Percentiles rank a stretch among this genome's conserved stretches.
Evolutionary conservation across 2,888 invertebrate species (phyloP).

Genomic region (Eupsilia transversa): DNA sequence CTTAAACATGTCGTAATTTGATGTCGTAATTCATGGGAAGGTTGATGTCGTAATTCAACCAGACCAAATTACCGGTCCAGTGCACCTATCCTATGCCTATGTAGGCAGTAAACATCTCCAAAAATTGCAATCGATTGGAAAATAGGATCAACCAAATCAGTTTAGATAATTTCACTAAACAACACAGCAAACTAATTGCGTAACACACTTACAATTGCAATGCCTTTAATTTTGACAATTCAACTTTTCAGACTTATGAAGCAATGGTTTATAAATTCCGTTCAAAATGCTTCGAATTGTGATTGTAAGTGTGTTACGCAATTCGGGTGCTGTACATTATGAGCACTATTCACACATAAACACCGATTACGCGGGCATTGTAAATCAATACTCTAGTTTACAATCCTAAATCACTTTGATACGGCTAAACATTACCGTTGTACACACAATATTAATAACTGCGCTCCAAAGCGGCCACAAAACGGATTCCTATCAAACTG

Average conservation of each 20-base stretch:
- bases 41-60: not conserved
- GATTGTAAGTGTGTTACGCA: too few species aligned
- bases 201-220: too few species aligned
- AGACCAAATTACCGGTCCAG: not conserved
- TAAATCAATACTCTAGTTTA: constrained; percentile 45
- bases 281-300: too few species aligned
- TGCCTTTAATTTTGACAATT: too few species aligned
- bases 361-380: not conserved
- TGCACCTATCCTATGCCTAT: too few species aligned
- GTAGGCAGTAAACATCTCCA: not conserved
- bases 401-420: constrained; percentile 38
- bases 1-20: too few species aligned
- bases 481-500: constrained; percentile 52
- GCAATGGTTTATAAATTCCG: too few species aligned
- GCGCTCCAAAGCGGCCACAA: constrained; percentile 43
- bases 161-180: not conserved
- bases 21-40: not conserved
- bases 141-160: not conserved
- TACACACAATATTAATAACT: constrained; percentile 52
- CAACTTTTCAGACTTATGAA: too few species aligned
- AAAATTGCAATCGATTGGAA: not conserved
- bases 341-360: not conserved
- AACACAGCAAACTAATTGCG: too few species aligned
- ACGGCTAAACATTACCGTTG: constrained; percentile 34
- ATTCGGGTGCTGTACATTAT: not conserved